A percentile compares a stretch with the other conserved stretches of the same genome.
Evolutionary conservation across 2,113 vertebrate species (phyloP).

Genomic region (Benitochromis conjunctus): DNA sequence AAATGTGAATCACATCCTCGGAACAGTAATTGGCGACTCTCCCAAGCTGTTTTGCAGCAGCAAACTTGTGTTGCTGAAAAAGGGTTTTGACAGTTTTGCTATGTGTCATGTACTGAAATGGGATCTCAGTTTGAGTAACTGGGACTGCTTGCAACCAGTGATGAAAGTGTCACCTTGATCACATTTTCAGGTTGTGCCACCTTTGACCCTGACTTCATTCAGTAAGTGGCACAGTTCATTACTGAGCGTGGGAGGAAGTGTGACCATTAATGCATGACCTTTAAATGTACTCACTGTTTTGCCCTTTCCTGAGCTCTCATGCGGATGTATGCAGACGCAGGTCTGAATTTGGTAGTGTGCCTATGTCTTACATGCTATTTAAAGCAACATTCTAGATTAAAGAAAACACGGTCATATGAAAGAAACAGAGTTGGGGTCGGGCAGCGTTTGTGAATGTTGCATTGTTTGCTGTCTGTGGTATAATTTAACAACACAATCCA

Average conservation of each 20-base stretch:
- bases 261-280: slow-evolving; percentile 51
- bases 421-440: background rate
- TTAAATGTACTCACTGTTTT: slow-evolving; percentile 47
- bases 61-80: background rate
- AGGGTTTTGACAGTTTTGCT: slow-evolving; percentile 5
- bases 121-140: background rate
- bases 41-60: background rate
- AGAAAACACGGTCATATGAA: background rate
- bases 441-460: background rate
- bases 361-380: background rate
- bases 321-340: slow-evolving; percentile 5
- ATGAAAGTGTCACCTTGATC: slow-evolving; percentile 17
- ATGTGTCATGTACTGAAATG: background rate
- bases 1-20: slow-evolving; percentile 12
- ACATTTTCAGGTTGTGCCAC: slow-evolving; percentile 8
- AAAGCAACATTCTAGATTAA: background rate
- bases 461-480: background rate
- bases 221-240: slow-evolving; percentile 35
- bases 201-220: slow-evolving; percentile 29
- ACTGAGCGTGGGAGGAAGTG: slow-evolving; percentile 28
- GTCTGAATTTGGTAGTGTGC: background rate
- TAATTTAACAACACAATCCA: background rate
- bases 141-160: background rate
- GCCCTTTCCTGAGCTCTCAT: slow-evolving; percentile 45
- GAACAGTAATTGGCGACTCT: slow-evolving; percentile 43